These are phyloP conservation scores for Cylindroiulus punctatus DNA, from an alignment of 2,888 invertebrate species.

Conservation along the genomic window DNA sequence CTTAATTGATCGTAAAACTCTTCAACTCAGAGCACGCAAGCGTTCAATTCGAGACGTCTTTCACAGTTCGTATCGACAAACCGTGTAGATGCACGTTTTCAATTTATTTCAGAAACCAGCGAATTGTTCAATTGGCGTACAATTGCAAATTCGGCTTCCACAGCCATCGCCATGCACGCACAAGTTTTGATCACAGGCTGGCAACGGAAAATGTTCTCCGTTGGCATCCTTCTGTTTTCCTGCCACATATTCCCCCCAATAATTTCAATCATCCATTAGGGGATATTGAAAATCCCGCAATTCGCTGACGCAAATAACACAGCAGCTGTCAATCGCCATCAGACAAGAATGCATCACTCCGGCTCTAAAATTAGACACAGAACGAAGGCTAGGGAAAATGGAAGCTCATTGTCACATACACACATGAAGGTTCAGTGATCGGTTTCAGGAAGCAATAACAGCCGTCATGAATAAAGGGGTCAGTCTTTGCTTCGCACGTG, in stretches of 20 bases:
- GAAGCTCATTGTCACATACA: conserved; percentile 10
- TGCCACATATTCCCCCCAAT: neutral
- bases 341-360: neutral
- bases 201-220: neutral
- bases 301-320: neutral
- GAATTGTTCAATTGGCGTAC: too few relatives aligned
- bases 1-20: too few relatives aligned
- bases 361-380: neutral
- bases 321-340: neutral
- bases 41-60: too few relatives aligned
- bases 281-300: neutral
- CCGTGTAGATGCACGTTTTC: neutral
- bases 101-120: too few relatives aligned
- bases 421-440: neutral
- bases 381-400: neutral
- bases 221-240: neutral
- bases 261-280: conserved; percentile 32
- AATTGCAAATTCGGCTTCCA: neutral
- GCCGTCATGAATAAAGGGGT: conserved; percentile 14
- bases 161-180: neutral
- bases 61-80: too few relatives aligned
- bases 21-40: too few relatives aligned
- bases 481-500: neutral
- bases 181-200: neutral
- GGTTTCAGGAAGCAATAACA: conserved; percentile 25